Conservation (phyloP, 1,140 invertebrate genomes). For the Orius insidiosus region DNA sequence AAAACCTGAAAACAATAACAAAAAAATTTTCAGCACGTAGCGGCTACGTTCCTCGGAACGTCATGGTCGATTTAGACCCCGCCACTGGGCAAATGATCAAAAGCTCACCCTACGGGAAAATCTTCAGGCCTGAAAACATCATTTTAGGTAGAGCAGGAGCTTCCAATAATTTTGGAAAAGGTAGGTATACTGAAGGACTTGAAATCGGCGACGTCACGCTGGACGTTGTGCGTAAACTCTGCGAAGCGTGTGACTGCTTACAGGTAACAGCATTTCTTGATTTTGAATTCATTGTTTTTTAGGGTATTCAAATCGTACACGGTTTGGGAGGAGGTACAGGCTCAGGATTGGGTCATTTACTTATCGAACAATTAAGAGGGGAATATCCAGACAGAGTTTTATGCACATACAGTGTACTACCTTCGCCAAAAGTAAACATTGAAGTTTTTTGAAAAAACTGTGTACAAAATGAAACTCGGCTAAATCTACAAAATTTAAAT, state of each 20-base stretch:
- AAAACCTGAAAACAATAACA: not conserved
- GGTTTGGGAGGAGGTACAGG: constrained; percentile 71
- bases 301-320: constrained; percentile 69
- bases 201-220: not conserved
- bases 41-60: constrained; percentile 39
- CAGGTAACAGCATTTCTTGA: not conserved
- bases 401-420: constrained; percentile 74
- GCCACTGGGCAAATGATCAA: constrained; percentile 34
- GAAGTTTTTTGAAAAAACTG: too few relatives aligned
- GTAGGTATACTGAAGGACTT: constrained; percentile 10
- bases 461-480: too few relatives aligned
- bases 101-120: constrained; percentile 31
- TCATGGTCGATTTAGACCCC: constrained; percentile 41
- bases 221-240: not conserved
- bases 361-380: constrained; percentile 68
- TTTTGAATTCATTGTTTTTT: constrained; percentile 20
- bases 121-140: constrained; percentile 39
- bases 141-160: constrained; percentile 25
- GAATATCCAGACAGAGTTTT: constrained; percentile 82
- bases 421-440: constrained; percentile 58
- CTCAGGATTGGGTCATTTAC: constrained; percentile 67
- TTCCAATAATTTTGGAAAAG: constrained; percentile 24
- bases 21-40: constrained; percentile 4
- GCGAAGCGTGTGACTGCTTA: constrained; percentile 8
- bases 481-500: too few relatives aligned